Conservation (phyloP, 1,140 invertebrate species). For the Venustaconcha ellipsiformis region DNA sequence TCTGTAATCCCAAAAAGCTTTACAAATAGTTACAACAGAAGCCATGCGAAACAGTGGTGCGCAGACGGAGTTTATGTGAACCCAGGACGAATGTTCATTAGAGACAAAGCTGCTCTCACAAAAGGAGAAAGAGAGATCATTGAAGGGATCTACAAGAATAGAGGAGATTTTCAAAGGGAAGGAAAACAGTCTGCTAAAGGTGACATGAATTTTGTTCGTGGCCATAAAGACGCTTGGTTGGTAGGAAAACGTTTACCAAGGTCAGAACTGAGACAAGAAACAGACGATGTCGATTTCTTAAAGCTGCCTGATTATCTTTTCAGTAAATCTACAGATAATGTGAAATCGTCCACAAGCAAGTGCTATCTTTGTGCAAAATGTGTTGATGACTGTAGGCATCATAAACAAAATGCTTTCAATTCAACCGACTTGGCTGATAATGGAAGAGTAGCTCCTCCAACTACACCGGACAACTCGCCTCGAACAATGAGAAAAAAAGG, state of each 20-base stretch:
- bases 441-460: constrained; percentile 30
- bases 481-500: constrained; percentile 8
- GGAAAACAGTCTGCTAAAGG: constrained; percentile 5
- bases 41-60: constrained; percentile 27
- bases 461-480: constrained; percentile 20
- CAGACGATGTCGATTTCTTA: constrained; percentile 18
- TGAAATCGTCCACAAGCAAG: constrained; percentile 3
- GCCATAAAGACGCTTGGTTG: constrained; percentile 61
- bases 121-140: constrained; percentile 63
- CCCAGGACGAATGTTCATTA: constrained; percentile 56
- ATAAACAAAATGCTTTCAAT: not conserved
- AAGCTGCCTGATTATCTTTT: constrained; percentile 26
- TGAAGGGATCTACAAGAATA: constrained; percentile 58
- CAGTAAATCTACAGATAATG: constrained; percentile 14
- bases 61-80: constrained; percentile 27
- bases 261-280: constrained; percentile 6
- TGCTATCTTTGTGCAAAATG: constrained; percentile 25
- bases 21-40: constrained; percentile 2
- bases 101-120: constrained; percentile 59
- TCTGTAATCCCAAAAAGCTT: constrained; percentile 31
- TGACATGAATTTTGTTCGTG: constrained; percentile 27
- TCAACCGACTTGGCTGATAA: not conserved
- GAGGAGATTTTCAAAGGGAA: constrained; percentile 41
- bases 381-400: not conserved
- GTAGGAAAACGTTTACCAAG: constrained; percentile 40